Base-by-base conservation (phyloP, 2,797 vertebrate genomes). In the Molothrus ater region DNA sequence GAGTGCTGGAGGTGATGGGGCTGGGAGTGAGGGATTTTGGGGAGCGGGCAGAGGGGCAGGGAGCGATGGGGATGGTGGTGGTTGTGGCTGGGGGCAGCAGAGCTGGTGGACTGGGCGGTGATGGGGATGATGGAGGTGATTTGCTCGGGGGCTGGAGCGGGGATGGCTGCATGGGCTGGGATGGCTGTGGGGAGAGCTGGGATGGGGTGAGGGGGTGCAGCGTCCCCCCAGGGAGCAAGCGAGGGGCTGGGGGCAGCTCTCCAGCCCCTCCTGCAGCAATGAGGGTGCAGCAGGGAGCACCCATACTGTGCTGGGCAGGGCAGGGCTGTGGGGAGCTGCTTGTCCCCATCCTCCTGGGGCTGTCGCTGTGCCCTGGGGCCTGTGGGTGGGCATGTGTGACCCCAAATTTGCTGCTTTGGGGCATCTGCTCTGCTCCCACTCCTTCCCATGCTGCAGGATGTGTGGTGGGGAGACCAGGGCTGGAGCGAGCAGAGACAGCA, bases 211-310 rank as follows among this genome's bases (percentile, higher is more conserved):
- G 7, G 11, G 18, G 26, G 12, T 76, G 14, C 32, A 60, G n/a
- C 21, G 45, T 26, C 32, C 22, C 18, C 34, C 22, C 45, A 17
- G 3, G 16, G 45, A 51, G n/a, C 1, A 11, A 74, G 2, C 1
- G 26, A 57, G 64, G 54, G 60, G 21, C 54, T 38, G 32, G 25
- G 48, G 34, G 11, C 25, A 22, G 61, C 28, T 12, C 43, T 57
- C 53, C 6, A 5, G 4, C 34, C 43, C 13, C 31, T 72, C 17
- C 54, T 4, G 6, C 4, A 2, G 59, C 0, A 2, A 24, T 57
- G 76, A 56, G 47, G 26, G 28, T 3, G 31, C 57, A 51, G 53
- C 1, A 6, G 50, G 54, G 40, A 83, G 45, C 34, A 28, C 28
- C 43, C 34, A 4, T 0, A 2, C 19, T 0, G 2, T 7, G 36